These are phyloP conservation scores for Sceloporus undulatus DNA, from an alignment of 2,113 vertebrate genomes.

Conservation along the genomic window DNA sequence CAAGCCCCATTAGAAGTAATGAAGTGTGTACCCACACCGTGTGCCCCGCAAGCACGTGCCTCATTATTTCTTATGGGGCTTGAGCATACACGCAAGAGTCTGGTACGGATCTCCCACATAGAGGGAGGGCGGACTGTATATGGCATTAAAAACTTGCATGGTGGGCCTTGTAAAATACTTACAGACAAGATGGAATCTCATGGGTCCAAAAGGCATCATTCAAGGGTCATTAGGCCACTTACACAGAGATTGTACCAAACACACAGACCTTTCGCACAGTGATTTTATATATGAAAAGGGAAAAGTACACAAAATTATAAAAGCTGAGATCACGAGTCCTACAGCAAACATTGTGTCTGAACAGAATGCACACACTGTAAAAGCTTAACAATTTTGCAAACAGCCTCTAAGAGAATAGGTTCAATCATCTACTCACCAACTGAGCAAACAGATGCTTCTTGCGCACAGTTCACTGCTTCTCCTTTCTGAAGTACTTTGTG, in stretches of 20 bases:
- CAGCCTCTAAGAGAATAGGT: background rate
- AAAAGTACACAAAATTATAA: background rate
- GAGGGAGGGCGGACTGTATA: background rate
- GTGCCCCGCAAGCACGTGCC: too few relatives aligned
- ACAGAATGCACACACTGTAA: background rate
- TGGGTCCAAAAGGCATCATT: too few relatives aligned
- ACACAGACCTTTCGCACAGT: background rate
- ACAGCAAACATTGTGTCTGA: background rate
- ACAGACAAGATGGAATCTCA: background rate
- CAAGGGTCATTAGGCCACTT: background rate
- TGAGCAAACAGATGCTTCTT: constrained; percentile 86
- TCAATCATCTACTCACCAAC: constrained; percentile 82
- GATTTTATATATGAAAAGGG: background rate
- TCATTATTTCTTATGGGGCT: too few relatives aligned
- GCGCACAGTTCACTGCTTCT: constrained; percentile 78
- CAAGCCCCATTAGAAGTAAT: too few relatives aligned
- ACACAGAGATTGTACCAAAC: background rate
- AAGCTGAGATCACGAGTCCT: background rate
- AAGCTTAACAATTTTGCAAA: background rate
- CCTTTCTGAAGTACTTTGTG: constrained; percentile 84
- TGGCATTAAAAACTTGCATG: background rate
- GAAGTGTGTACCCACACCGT: too few relatives aligned
- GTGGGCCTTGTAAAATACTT: background rate
- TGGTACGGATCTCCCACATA: too few relatives aligned
- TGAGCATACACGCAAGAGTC: too few relatives aligned